Conservation (phyloP, 2,797 vertebrate genomes). For the Pterois miles region DNA sequence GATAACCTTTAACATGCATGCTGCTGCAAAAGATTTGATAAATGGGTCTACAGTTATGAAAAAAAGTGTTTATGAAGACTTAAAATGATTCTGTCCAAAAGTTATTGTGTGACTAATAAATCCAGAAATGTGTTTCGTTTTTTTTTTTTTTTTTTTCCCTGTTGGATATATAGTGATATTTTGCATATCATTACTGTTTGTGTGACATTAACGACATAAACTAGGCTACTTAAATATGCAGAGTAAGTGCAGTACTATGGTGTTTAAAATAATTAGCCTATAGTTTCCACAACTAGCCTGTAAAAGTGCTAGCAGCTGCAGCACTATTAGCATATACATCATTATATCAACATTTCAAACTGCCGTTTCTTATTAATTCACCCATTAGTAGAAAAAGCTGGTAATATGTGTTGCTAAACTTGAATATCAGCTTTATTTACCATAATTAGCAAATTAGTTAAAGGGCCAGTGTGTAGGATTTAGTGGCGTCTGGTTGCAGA, state of each 20-base stretch:
- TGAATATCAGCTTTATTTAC: background rate
- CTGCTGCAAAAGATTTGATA: conserved; percentile 3
- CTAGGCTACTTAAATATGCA: background rate
- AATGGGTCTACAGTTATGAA: background rate
- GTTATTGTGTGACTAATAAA: background rate
- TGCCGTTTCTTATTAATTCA: background rate
- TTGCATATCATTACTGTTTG: background rate
- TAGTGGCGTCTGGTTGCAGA: too few species aligned
- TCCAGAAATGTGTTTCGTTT: background rate
- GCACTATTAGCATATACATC: background rate
- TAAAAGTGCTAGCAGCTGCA: background rate
- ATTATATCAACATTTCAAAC: background rate
- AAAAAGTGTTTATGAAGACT: background rate
- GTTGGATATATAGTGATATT: background rate
- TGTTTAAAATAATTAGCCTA: background rate
- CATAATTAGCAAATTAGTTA: background rate
- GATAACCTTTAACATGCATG: conserved; percentile 6
- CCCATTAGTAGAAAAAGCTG: background rate
- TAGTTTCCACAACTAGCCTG: background rate
- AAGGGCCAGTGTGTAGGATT: too few species aligned
- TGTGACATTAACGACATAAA: background rate
- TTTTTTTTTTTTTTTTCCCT: background rate
- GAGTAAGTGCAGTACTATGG: background rate
- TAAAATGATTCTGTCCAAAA: background rate
- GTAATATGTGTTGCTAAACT: background rate